Evolutionary conservation across 1,140 invertebrate species (phyloP), one percentile per base, ranked within the genome.

Genomic region (Drosophila willistoni): DNA sequence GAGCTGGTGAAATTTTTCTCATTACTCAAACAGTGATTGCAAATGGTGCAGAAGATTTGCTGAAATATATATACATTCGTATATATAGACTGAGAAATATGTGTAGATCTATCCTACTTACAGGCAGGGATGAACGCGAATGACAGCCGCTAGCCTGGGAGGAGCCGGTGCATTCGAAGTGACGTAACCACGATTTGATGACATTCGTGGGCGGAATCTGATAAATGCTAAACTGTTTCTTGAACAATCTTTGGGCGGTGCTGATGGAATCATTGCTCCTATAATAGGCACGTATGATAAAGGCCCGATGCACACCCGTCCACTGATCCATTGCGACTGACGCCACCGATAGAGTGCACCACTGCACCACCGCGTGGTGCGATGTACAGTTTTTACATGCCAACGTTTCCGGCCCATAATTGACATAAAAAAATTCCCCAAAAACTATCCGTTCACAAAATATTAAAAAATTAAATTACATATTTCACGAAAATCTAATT

Each of bases 261-360:
- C 79, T 85, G 51, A 92, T 90, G 63, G 90, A 92, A 79, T 91
- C 91, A 68, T 89, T 91, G 64, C 90, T 91, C 68, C 83, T 82
- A 51, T 92, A 91, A 64, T 92, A 91, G 66, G 89, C 84, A 19
- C 79, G 79, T 51, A 91, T 83, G 64, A 91, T 79, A 63, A 87
- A 92, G 41, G 87, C 91, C 41, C 89, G 81, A 79, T 92, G 91
- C 64, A 90, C 86, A 64, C 86, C 86, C 73, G 86, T 90, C 86
- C 86, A 90, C 86, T 90, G 86, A 77, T 90, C 86, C 86, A 90
- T 90, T 75, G 60, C 73, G 64, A 90, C 68, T 59, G 74, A 19
- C 57, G 54, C 57, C 44, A 56, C 10, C 34, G 34, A 29, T 29
- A 7, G 6, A 29, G 1, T 36, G 34, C 34, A 36, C 3, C 36